Base-by-base conservation (phyloP, 2,888 invertebrate species). In the Cryptus viduatorius region DNA sequence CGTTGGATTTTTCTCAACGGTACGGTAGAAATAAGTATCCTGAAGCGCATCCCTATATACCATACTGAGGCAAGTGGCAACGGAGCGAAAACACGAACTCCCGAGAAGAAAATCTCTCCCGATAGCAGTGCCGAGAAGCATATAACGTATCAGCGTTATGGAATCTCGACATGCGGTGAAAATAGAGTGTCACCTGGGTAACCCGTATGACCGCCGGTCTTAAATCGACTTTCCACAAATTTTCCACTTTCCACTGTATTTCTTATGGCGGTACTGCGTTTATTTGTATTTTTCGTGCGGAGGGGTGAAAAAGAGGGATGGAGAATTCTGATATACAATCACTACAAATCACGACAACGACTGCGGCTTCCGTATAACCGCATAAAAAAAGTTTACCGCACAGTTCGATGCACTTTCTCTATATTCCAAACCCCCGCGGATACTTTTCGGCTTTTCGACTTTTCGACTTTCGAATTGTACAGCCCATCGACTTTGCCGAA, bases 181-280 rank as follows among this genome's bases (percentile, higher is more conserved):
- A 61, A 61, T 61, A 29, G 31, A 61, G 61, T 61, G 61, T 61
- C 61, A 61, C 61, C 61, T 14, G 31, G n/a, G 61, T 37, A 31
- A 61, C 61, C 31, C 61, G 31, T 14, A 10, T 29, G 24, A 37
- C 14, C 37, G 29, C 4, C n/a, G 61, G 31, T 37, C 61, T 61
- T 61, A 61, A 61, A 61, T 61, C 61, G 61, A 61, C 61, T 61
- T 61, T 61, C 61, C 61, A 37, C 61, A 61, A 61, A 61, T 61
- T 31, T 29, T 61, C 61, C 61, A 31, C 61, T 31, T 31, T n/a
- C 29, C 61, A 5, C 31, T 61, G 31, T 61, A n/a, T 29, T 2
- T 8, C 31, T 14, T 14, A 12, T 3, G 61, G 37, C 61, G 4
- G 14, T 14, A 37, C 14, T 31, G 31, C 31, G 29, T 61, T 61